Base-by-base conservation (phyloP, 2,113 vertebrate species). In the Ptychochromis oligacanthus region DNA sequence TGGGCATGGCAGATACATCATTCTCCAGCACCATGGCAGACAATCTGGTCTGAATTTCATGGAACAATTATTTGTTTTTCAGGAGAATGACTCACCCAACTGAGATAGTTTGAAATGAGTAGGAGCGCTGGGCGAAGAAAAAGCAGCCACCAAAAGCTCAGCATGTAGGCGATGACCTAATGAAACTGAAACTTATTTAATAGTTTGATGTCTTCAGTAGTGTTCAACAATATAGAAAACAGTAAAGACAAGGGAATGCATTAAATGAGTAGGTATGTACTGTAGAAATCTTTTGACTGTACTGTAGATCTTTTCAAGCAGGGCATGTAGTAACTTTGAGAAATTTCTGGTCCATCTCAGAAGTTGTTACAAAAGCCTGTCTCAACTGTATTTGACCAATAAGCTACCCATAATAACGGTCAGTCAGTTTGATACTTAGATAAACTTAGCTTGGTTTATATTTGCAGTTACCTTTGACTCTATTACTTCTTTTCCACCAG, bases 321-420 rank as follows among this genome's bases (percentile, higher is more conserved):
- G 54, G 20, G 20, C 11, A 11, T 11, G 43, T 6, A 1, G 24
- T 70, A 70, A 46, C 43, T 31, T 24, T 12, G 46, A 70, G 18
- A 13, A 20, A 52, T 2, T 70, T 40, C 24, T 49, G 15, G 15
- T 4, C 22, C 38, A 49, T 18, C 22, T 49, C 2, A 10, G 24
- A 67, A 67, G n/a, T n/a, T n/a, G n/a, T n/a, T n/a, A n/a, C n/a
- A n/a, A n/a, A 2, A 6, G 38, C n/a, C 3, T 65, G 15, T 1
- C 40, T 17, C 38, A 17, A 49, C 40, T 67, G 64, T 26, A 28
- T 70, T 70, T 70, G 65, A 31, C 46, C 24, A 70, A 70, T 49
- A 49, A 10, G 22, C 40, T 20, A 12, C 3, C 0, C 0, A 49
- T n/a, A n/a, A n/a, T n/a, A n/a, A n/a, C n/a, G n/a, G n/a, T n/a